A percentile compares a stretch with the other conserved stretches of the same genome.
Conservation (phyloP, 2,888 invertebrate genomes). For the Callyntrura guangdongensis region DNA sequence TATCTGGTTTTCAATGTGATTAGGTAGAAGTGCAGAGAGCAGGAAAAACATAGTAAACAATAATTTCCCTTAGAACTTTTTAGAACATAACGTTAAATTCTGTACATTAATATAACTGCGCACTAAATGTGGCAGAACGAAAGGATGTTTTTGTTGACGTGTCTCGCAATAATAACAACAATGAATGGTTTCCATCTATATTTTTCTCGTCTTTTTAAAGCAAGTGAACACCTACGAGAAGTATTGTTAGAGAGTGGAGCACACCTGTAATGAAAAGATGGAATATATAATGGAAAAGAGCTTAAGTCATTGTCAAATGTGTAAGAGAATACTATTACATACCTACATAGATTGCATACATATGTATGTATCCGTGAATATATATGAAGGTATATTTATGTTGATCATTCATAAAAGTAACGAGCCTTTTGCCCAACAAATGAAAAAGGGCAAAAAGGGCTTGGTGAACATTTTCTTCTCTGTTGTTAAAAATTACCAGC, state of each 20-base stretch:
- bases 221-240: conserved; percentile 52
- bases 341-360: no score
- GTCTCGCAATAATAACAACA: conserved; percentile 48
- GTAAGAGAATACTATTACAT: no score
- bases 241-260: neutral
- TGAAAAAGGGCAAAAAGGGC: conserved; percentile 59
- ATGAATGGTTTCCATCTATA: conserved; percentile 28
- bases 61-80: neutral
- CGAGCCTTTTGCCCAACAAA: conserved; percentile 1
- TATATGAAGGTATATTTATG: neutral
- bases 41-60: neutral
- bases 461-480: conserved; percentile 36
- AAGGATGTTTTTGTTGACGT: conserved; percentile 47
- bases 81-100: neutral
- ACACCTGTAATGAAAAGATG: conserved; percentile 51
- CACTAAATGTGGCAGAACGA: neutral
- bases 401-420: conserved; percentile 8
- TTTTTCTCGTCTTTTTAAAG: conserved; percentile 14
- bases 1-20: conserved; percentile 25
- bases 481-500: conserved; percentile 48
- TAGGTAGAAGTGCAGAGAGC: neutral
- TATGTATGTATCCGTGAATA: no score
- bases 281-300: conserved; percentile 6
- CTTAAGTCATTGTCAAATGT: conserved; percentile 17
- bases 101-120: neutral